Evolutionary conservation across 2,888 invertebrate genomes (phyloP).

Genomic region (Portevinia maculata): DNA sequence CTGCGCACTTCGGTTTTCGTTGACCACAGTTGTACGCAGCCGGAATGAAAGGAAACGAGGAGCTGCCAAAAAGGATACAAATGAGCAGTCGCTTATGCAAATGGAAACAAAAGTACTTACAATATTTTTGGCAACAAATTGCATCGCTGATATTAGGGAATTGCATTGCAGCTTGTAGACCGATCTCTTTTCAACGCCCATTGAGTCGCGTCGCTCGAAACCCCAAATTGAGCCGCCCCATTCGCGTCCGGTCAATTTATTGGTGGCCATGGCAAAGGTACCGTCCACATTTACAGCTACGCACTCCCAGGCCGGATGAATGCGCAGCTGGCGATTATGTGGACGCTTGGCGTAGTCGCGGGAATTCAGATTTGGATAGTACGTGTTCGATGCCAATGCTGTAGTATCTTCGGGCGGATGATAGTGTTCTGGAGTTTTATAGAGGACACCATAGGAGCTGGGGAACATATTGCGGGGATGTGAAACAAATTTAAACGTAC

Average conservation of each 20-base stretch:
- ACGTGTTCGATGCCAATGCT: conserved; percentile 77
- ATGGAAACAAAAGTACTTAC: conserved; percentile 75
- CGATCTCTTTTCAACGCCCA: conserved; percentile 74
- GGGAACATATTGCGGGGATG: conserved; percentile 78
- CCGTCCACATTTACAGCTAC: conserved; percentile 77
- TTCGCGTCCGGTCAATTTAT: conserved; percentile 79
- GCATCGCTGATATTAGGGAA: conserved; percentile 78
- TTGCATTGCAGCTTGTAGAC: conserved; percentile 78
- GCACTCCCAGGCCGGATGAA: conserved; percentile 80
- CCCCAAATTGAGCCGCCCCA: conserved; percentile 81
- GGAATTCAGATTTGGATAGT: conserved; percentile 82
- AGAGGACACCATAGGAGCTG: conserved; percentile 76
- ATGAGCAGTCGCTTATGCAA: no score
- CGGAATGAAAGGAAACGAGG: conserved; percentile 78
- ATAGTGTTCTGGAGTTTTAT: conserved; percentile 78
- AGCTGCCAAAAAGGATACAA: conserved; percentile 71
- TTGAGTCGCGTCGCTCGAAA: conserved; percentile 76
- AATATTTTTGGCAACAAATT: conserved; percentile 78
- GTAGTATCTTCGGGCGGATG: conserved; percentile 78
- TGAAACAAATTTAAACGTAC: conserved; percentile 69
- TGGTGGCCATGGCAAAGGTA: conserved; percentile 78
- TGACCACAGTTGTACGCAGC: conserved; percentile 81
- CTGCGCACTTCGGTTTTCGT: conserved; percentile 79
- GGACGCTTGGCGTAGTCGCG: conserved; percentile 80
- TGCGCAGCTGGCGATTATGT: conserved; percentile 77